phyloP scores from a whole-genome alignment of 1,140 invertebrate genomes.

The Dysdera silvatica region DNA sequence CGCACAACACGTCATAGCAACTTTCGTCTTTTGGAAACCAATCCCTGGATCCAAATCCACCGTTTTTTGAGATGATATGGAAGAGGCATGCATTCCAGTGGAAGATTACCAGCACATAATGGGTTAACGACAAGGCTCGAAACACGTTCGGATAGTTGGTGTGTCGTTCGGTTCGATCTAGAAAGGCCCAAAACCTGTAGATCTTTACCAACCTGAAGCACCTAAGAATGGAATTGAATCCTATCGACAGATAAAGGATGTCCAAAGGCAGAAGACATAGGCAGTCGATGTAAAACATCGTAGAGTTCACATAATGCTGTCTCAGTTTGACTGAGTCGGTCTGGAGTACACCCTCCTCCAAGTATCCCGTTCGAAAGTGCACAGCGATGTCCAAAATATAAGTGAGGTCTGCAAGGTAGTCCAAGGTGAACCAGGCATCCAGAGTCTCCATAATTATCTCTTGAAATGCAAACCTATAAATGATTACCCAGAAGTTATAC shows the following conservation, averaged over 20 bases:
- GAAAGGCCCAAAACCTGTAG: slow-evolving; percentile 96
- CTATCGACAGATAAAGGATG: slow-evolving; percentile 95
- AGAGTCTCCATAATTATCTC: slow-evolving; percentile 65
- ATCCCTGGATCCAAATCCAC: slow-evolving; percentile 81
- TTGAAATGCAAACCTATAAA: slow-evolving; percentile 96
- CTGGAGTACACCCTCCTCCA: slow-evolving; percentile 92
- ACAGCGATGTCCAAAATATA: slow-evolving; percentile 94
- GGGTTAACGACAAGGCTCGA: slow-evolving; percentile 81
- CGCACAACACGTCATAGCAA: slow-evolving; percentile 76
- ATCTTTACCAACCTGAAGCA: slow-evolving; percentile 97
- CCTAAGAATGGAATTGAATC: slow-evolving; percentile 92
- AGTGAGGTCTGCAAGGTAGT: slow-evolving; percentile 92
- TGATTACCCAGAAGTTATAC: slow-evolving; percentile 98
- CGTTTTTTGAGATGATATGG: slow-evolving; percentile 89
- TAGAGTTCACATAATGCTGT: slow-evolving; percentile 97
- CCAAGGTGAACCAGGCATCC: slow-evolving; percentile 89
- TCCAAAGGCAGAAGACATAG: slow-evolving; percentile 93
- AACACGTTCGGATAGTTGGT: slow-evolving; percentile 98
- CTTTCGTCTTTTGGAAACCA: slow-evolving; percentile 63
- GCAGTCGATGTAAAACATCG: slow-evolving; percentile 97
- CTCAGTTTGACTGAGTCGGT: slow-evolving; percentile 86
- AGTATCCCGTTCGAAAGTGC: slow-evolving; percentile 92
- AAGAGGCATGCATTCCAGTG: slow-evolving; percentile 99
- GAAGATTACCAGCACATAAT: slow-evolving; percentile 95
- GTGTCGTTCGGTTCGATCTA: slow-evolving; percentile 95